A percentile compares a stretch with the other conserved stretches of the same genome.
Conservation (phyloP, 2,888 invertebrate species). For the Lithophane semibrunnea region DNA sequence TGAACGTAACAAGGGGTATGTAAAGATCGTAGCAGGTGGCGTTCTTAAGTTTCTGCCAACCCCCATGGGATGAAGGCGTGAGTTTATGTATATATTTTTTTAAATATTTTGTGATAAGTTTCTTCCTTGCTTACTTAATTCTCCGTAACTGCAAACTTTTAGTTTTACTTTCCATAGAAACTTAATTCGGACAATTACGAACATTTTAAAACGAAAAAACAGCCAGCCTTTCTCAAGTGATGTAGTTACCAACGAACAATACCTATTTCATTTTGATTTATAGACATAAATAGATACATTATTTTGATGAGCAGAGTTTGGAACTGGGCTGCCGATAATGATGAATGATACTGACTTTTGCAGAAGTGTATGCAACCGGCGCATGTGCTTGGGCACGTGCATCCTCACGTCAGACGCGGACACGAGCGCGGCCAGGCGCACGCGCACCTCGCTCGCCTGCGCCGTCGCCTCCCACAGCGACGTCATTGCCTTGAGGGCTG, state of each 20-base stretch:
- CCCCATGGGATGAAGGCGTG: too few species aligned
- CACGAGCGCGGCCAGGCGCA: conserved; percentile 75
- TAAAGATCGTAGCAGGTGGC: too few species aligned
- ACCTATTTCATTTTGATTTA: too few species aligned
- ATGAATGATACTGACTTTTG: conserved; percentile 68
- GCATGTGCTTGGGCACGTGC: conserved; percentile 72
- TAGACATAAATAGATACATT: too few species aligned
- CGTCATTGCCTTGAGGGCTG: conserved; percentile 76
- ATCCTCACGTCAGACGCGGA: conserved; percentile 72
- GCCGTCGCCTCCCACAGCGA: conserved; percentile 71
- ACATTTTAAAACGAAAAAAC: too few species aligned
- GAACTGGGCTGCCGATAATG: background rate
- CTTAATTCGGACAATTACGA: background rate
- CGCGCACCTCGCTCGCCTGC: conserved; percentile 54
- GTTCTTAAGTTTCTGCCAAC: too few species aligned
- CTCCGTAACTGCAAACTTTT: too few species aligned
- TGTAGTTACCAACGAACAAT: background rate
- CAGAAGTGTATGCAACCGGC: conserved; percentile 72
- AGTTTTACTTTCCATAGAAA: background rate
- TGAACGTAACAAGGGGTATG: too few species aligned
- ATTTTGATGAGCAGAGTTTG: background rate
- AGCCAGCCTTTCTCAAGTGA: background rate
- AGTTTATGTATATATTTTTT: too few species aligned
- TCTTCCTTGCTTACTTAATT: too few species aligned
- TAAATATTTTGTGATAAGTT: too few species aligned